Conservation (phyloP, 2,888 invertebrate species). For the Gastracanthus pulcherrimus region DNA sequence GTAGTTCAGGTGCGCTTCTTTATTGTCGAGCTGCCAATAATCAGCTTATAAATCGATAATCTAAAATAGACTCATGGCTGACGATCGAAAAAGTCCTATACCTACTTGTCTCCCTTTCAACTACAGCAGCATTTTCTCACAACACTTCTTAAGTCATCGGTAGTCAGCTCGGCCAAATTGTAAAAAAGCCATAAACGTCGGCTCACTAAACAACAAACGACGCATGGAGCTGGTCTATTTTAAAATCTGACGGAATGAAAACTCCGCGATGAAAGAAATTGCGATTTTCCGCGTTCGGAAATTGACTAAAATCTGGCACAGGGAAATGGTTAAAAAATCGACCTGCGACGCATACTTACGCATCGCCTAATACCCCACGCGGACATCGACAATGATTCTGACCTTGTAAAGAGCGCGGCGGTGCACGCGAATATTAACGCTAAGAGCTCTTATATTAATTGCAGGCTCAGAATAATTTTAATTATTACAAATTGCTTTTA, state of each 20-base stretch:
- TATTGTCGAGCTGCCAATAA: conserved; percentile 34
- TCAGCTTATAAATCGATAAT: conserved; percentile 30
- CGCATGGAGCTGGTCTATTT: no score
- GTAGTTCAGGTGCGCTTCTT: background rate
- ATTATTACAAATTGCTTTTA: conserved; percentile 21
- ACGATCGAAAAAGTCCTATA: background rate
- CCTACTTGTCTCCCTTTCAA: background rate
- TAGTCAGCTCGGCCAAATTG: no score
- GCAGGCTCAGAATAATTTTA: conserved; percentile 23
- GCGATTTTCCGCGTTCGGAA: no score
- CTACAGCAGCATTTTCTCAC: background rate
- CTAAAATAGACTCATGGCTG: conserved; percentile 21
- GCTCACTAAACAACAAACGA: background rate
- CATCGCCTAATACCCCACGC: no score
- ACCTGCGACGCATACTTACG: no score
- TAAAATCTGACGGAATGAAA: no score
- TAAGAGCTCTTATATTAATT: conserved; percentile 16
- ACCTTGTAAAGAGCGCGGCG: conserved; percentile 2
- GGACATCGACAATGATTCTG: background rate
- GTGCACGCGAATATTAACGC: no score
- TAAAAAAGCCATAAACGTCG: background rate
- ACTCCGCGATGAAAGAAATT: background rate
- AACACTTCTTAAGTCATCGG: background rate
- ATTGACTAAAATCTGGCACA: no score
- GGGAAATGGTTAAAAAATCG: no score